Evolutionary conservation across 2,888 invertebrate species (phyloP), one percentile per base, ranked within the genome.

Genomic region (Meloe dianella): DNA sequence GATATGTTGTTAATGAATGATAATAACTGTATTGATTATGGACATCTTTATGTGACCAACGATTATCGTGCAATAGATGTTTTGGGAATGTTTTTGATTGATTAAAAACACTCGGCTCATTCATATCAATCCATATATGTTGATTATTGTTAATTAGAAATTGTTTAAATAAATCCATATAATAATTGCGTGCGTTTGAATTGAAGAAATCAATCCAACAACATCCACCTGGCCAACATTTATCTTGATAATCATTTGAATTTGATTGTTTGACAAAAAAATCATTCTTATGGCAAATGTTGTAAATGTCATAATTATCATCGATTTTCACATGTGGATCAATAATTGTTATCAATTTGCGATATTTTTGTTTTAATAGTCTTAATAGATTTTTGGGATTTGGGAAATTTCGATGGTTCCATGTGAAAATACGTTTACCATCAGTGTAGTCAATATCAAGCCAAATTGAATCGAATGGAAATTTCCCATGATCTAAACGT

Each of bases 51-150:
- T 91, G 93, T 79, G 94, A 93, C 88, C 90, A 91, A 14, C 88
- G 90, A 76, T 91, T 88, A 81, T 89, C 88, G 81, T 99, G 98
- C 1, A 92, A 81, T 67, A 91, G 87, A 83, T 98, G 97, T 77
- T 96, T 96, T 6, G 94, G 94, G 92, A 99, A 94, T 0, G 98
- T 97, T 17, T 97, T 89, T 85, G 99, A 77, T 2, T 61, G n/a
- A 1, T 95, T 96, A 84, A 99, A 99, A 0, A 98, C 95, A 4
- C 96, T 96, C 0, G 99, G 98, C 80, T 99, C 98, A 77, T 99
- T 99, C 99, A 99, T 99, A 78, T 99, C 98, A 80, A 98, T 99
- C 98, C 98, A 99, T 29, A 95, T 89, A 14, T 96, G 90, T 77
- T 95, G 91, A 17, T 91, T 92, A 0, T 92, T 91, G 0, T 94